phyloP scores from a whole-genome alignment of 1,140 invertebrate genomes.

The Trichonephila clavipes region DNA sequence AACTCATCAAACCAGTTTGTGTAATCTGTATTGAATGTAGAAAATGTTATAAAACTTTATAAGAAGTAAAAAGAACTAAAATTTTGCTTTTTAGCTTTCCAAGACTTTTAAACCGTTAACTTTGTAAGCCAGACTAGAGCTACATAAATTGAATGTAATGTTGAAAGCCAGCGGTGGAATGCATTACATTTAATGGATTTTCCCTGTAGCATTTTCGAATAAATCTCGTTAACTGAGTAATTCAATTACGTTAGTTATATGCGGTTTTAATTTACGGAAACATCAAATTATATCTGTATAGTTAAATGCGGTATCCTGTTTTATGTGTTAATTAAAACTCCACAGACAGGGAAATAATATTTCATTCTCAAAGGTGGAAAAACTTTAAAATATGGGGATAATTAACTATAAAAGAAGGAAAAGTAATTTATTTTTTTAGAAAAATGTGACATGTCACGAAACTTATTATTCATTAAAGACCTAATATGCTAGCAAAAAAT shows the following conservation, averaged over 20 bases:
- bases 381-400: too few relatives aligned
- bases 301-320: not conserved
- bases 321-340: not conserved
- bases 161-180: not conserved
- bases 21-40: too few relatives aligned
- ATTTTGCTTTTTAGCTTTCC: not conserved
- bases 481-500: too few relatives aligned
- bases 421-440: too few relatives aligned
- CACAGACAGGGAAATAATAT: too few relatives aligned
- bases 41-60: too few relatives aligned
- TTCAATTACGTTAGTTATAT: constrained; percentile 14
- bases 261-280: not conserved
- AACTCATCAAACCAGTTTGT: too few relatives aligned
- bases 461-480: too few relatives aligned
- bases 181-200: constrained; percentile 25
- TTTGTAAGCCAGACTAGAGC: not conserved
- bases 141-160: not conserved
- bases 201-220: not conserved
- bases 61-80: not conserved
- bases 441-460: too few relatives aligned
- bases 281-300: not conserved
- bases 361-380: too few relatives aligned
- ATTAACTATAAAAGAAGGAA: too few relatives aligned
- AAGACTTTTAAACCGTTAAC: not conserved
- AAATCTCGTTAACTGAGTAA: constrained; percentile 10